Conservation (phyloP, 2,797 vertebrate genomes). For the Anguilla marmorata region DNA sequence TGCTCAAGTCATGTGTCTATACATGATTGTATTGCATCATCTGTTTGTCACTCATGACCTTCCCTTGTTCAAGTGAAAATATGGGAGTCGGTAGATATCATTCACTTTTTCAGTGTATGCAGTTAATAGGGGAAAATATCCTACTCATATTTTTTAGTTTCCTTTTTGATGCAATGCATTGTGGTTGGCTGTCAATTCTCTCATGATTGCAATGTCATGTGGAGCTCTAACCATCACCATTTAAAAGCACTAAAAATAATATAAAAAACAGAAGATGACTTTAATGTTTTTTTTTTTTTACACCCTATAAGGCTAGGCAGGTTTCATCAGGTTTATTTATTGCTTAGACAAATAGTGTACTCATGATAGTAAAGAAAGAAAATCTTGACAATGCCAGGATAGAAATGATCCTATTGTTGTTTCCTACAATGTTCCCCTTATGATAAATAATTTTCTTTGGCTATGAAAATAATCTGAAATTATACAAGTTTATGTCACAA, state of each 20-base stretch:
- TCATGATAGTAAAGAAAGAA: neutral
- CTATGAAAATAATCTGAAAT: too few relatives aligned
- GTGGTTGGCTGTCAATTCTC: neutral
- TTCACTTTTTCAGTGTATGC: neutral
- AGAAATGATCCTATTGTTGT: neutral
- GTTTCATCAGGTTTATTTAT: neutral
- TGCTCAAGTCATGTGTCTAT: neutral
- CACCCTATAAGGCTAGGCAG: neutral
- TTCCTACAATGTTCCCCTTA: neutral
- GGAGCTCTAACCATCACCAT: neutral
- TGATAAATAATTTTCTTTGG: too few relatives aligned
- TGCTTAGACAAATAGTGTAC: neutral
- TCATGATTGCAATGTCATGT: neutral
- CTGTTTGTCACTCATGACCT: neutral
- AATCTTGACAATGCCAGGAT: neutral
- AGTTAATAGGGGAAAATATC: neutral
- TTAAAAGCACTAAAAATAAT: neutral
- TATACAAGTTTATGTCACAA: too few relatives aligned
- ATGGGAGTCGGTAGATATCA: neutral
- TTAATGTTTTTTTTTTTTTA: neutral
- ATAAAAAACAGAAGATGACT: neutral
- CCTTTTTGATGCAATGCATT: neutral
- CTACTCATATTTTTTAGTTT: neutral
- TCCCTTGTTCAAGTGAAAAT: neutral
- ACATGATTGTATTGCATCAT: neutral